These are phyloP conservation scores for Ancistrus triradiatus DNA, from an alignment of 2,113 vertebrate genomes.

Conservation along the genomic window DNA sequence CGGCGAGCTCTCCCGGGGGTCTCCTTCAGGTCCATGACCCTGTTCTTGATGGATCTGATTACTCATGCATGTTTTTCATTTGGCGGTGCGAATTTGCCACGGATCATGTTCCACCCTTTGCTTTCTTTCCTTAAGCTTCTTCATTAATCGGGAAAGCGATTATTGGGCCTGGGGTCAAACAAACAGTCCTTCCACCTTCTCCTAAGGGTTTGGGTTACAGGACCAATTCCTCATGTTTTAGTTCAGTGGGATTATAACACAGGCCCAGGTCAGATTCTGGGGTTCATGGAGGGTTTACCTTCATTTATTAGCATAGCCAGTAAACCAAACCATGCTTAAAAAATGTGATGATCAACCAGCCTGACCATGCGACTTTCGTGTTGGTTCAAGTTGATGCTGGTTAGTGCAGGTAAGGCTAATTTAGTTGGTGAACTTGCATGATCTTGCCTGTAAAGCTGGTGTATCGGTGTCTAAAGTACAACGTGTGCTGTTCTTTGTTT, in stretches of 20 bases:
- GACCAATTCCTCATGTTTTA: slow-evolving; percentile 15
- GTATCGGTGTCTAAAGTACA: no score
- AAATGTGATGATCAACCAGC: no score
- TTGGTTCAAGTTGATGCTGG: no score
- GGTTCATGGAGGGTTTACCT: no score
- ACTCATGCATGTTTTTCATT: slow-evolving; percentile 25
- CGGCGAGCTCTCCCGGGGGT: slow-evolving; percentile 1
- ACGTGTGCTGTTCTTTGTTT: no score
- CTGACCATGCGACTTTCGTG: no score
- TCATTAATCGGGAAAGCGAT: slow-evolving; percentile 32
- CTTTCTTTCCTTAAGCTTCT: slow-evolving; percentile 23
- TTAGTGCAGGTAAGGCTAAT: no score
- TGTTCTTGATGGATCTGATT: slow-evolving; percentile 26
- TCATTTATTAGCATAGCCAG: no score
- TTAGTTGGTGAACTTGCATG: no score
- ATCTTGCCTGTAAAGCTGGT: no score
- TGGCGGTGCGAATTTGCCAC: neutral
- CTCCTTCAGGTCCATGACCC: slow-evolving; percentile 22
- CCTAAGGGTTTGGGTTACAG: slow-evolving; percentile 28
- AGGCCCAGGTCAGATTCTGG: no score
- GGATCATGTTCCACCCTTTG: slow-evolving; percentile 17
- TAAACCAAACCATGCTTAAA: no score
- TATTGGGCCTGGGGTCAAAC: slow-evolving; percentile 23
- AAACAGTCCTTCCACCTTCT: slow-evolving; percentile 7
- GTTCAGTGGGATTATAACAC: neutral